Evolutionary conservation across 2,888 invertebrate genomes (phyloP).

Genomic region (Latrodectus hesperus): DNA sequence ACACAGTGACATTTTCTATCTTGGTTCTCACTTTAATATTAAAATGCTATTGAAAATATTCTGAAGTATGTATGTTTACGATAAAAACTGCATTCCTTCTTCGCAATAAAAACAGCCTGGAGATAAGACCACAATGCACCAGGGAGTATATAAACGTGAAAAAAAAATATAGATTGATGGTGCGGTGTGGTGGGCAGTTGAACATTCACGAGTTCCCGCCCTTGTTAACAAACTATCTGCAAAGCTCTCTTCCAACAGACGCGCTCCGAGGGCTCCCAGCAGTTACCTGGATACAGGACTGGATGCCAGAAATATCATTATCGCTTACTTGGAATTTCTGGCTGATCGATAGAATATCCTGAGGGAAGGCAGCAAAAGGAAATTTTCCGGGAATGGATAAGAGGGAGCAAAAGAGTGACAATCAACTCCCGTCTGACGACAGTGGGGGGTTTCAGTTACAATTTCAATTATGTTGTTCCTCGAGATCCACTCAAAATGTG

Average conservation of each 20-base stretch:
- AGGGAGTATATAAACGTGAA: neutral
- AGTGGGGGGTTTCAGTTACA: constrained; percentile 21
- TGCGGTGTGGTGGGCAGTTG: neutral
- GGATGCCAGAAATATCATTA: constrained; percentile 48
- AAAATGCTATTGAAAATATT: too few species aligned
- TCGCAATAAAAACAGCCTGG: too few species aligned
- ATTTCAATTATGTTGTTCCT: constrained; percentile 34
- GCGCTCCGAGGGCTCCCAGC: constrained; percentile 6
- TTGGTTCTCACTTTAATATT: too few species aligned
- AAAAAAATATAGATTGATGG: neutral
- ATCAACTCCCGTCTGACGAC: constrained; percentile 12
- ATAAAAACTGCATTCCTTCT: too few species aligned
- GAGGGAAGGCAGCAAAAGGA: constrained; percentile 18
- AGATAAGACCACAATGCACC: too few species aligned
- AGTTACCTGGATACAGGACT: constrained; percentile 19
- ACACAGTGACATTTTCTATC: too few species aligned
- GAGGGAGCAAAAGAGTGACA: constrained; percentile 1
- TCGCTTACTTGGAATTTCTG: constrained; percentile 44
- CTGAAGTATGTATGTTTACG: too few species aligned
- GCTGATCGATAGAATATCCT: constrained; percentile 37
- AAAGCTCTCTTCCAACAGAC: constrained; percentile 15
- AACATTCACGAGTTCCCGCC: neutral
- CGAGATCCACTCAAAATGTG: neutral
- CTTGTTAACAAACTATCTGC: neutral
- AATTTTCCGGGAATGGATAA: constrained; percentile 10